Base-by-base conservation (phyloP, 2,888 invertebrate species). In the Tinea semifulvella region DNA sequence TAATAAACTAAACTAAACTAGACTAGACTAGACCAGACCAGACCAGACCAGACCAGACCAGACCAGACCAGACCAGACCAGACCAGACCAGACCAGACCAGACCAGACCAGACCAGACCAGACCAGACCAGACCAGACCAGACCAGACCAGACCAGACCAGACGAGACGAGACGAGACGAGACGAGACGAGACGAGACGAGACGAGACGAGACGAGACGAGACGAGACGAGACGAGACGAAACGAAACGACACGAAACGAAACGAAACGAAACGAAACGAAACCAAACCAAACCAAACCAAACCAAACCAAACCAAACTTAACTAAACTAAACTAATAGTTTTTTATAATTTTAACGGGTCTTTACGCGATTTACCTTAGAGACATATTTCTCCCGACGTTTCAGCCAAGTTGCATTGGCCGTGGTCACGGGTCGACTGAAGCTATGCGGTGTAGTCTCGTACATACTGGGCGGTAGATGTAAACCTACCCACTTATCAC, bases 161-260 rank as follows among this genome's bases (percentile, higher is more conserved):
- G 39, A 39, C 39, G 19, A 39, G 18, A 19, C 39, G 39, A 39
- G 39, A 39, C 39, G 19, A 39, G 19, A 39, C 39, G 39, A 39
- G 19, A 39, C 39, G 19, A 39, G 14, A 36, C 11, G 36, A 36
- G 36, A 36, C 36, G 14, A 36, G 36, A 26, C 42, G 42, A 22
- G 42, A 26, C 25, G 26, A 26, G 42, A 22, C 42, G 42, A 42
- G 42, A 26, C 42, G 26, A 26, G 42, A 26, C 42, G 42, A 42
- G 42, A 22, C 25, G 19, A 39, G 39, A 26, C 42, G 42, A 42
- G 42, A 27, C 17, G 26, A 27, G 42, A 27, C 27, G 27, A 42
- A 27, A 27, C 17, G 26, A 42, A 27, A 27, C 27, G 42, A 42
- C 26, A 27, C 17, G 16, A 27, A 27, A 40, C 20, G 22, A 40